These are phyloP conservation scores for Cyprinodon tularosa DNA, from an alignment of 2,113 vertebrate genomes.

Conservation along the genomic window DNA sequence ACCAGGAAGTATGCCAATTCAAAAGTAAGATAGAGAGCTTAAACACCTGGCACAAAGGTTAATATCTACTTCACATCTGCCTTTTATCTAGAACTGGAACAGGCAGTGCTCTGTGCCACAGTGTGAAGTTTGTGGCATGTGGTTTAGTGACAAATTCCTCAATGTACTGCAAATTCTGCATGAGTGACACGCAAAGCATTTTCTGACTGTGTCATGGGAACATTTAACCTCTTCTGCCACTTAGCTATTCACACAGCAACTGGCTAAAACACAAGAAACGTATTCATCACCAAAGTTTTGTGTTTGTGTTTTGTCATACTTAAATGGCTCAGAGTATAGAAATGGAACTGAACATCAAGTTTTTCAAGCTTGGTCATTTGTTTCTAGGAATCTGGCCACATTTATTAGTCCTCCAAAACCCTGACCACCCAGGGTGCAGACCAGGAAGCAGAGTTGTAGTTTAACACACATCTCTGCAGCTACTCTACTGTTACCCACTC, in stretches of 20 bases:
- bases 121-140: not conserved
- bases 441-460: too few species aligned
- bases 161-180: slow-evolving; percentile 1
- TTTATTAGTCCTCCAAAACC: too few species aligned
- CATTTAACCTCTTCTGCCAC: not conserved
- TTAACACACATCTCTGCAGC: too few species aligned
- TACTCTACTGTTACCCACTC: too few species aligned
- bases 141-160: slow-evolving; percentile 1
- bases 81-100: slow-evolving; percentile 12
- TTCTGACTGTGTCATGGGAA: not conserved
- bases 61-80: slow-evolving; percentile 13
- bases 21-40: not conserved
- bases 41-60: not conserved
- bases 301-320: too few species aligned
- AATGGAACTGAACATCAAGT: not conserved
- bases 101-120: slow-evolving; percentile 3
- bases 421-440: too few species aligned
- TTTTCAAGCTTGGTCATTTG: too few species aligned
- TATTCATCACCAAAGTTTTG: too few species aligned
- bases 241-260: not conserved
- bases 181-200: too few species aligned
- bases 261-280: too few species aligned
- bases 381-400: too few species aligned
- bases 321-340: too few species aligned
- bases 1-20: not conserved